These are phyloP conservation scores for Chrysomela aeneicollis DNA, from an alignment of 2,888 invertebrate species.

Conservation along the genomic window DNA sequence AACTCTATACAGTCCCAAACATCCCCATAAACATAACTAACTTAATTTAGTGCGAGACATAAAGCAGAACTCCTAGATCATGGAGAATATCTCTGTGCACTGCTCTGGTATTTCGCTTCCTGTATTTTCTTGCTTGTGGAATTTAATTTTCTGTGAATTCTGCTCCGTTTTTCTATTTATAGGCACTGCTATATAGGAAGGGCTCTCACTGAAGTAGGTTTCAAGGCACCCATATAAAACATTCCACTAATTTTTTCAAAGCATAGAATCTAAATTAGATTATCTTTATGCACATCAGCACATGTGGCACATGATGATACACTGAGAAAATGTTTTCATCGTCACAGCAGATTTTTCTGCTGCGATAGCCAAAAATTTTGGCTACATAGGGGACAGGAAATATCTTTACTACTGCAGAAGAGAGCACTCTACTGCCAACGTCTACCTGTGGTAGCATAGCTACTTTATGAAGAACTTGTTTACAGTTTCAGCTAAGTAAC, in stretches of 20 bases:
- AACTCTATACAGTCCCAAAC: slow-evolving; percentile 55
- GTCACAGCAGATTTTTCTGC: too few relatives aligned
- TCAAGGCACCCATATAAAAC: background rate
- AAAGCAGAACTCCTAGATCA: slow-evolving; percentile 51
- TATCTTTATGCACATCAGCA: background rate
- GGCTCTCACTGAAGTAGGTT: slow-evolving; percentile 16
- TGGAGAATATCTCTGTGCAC: slow-evolving; percentile 34
- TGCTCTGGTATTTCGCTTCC: background rate
- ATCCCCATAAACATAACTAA: slow-evolving; percentile 57
- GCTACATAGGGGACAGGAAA: too few relatives aligned
- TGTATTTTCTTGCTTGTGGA: slow-evolving; percentile 35
- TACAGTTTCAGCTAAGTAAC: too few relatives aligned
- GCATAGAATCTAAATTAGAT: background rate
- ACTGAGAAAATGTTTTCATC: too few relatives aligned
- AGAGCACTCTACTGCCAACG: too few relatives aligned
- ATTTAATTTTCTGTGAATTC: slow-evolving; percentile 45
- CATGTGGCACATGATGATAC: background rate
- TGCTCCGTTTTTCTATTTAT: slow-evolving; percentile 6
- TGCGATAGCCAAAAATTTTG: too few relatives aligned
- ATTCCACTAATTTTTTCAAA: background rate
- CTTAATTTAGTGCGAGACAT: slow-evolving; percentile 56
- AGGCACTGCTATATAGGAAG: background rate
- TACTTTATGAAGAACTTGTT: too few relatives aligned
- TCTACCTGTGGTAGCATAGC: too few relatives aligned
- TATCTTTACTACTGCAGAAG: too few relatives aligned